Percentiles rank a stretch among this genome's conserved stretches.
These are phyloP conservation scores for Notiomystis cincta DNA, from an alignment of 2,113 vertebrate genomes.

Conservation along the genomic window DNA sequence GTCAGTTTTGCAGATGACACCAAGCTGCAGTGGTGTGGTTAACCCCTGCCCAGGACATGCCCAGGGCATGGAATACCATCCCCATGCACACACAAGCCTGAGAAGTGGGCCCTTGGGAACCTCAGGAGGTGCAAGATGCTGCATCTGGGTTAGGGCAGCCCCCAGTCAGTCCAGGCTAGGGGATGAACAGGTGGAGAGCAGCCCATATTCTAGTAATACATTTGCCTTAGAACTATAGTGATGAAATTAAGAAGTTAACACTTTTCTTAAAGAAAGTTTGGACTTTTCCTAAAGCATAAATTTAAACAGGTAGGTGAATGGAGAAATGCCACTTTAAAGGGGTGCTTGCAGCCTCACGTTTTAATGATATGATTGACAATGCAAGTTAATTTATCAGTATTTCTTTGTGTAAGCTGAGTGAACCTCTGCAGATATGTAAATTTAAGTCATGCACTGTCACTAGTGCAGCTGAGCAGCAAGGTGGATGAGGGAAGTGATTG, in stretches of 20 bases:
- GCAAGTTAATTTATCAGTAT: not conserved
- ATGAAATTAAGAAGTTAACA: not conserved
- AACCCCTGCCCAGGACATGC: too few species aligned
- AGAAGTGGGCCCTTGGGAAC: not conserved
- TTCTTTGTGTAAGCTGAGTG: not conserved
- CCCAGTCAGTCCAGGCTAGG: not conserved
- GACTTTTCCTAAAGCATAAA: not conserved
- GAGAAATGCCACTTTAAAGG: not conserved
- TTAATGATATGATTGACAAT: not conserved
- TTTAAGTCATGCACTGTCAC: not conserved
- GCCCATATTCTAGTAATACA: not conserved
- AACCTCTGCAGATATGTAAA: not conserved
- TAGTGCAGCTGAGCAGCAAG: not conserved
- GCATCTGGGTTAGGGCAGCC: not conserved
- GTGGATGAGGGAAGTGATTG: not conserved
- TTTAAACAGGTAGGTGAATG: not conserved
- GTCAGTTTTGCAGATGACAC: not conserved
- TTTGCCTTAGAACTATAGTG: not conserved
- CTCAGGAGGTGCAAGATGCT: not conserved
- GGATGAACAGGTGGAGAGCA: not conserved
- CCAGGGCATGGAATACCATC: not conserved
- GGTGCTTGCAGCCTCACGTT: not conserved
- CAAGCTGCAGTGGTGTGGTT: not conserved
- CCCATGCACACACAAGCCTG: rapidly evolving
- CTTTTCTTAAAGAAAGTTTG: not conserved